Evolutionary conservation across 2,888 invertebrate genomes (phyloP).

Genomic region (Troilus luridus): DNA sequence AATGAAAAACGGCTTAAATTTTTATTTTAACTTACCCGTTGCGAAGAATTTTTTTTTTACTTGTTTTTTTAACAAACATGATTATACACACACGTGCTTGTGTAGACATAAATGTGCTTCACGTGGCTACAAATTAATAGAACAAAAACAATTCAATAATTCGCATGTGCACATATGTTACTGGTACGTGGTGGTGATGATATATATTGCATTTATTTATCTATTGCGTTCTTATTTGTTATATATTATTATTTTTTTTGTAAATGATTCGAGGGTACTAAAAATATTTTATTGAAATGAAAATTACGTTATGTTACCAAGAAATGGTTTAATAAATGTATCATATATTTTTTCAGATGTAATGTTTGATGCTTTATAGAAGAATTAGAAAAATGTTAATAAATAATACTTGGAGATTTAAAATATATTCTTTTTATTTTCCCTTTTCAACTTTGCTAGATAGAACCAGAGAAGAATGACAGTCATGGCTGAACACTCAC

Average conservation of each 20-base stretch:
- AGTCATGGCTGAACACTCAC: too few species aligned
- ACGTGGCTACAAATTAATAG: too few species aligned
- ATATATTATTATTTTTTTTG: neutral
- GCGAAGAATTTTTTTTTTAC: too few species aligned
- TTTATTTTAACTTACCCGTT: too few species aligned
- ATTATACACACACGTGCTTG: too few species aligned
- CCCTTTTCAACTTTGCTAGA: neutral
- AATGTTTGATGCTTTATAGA: conserved; percentile 42
- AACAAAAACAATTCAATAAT: too few species aligned
- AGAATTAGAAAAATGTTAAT: conserved; percentile 8
- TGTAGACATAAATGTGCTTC: too few species aligned
- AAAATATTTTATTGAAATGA: neutral
- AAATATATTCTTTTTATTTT: neutral
- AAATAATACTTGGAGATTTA: conserved; percentile 25
- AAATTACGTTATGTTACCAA: neutral
- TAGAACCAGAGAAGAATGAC: too few species aligned
- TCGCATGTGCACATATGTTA: too few species aligned
- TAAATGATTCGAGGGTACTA: neutral
- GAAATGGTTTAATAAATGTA: neutral
- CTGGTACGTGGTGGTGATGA: too few species aligned
- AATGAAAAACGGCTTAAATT: too few species aligned
- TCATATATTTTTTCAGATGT: conserved; percentile 34
- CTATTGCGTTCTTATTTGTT: neutral
- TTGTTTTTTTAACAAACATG: too few species aligned
- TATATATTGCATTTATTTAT: neutral